Conservation (phyloP, 2,888 invertebrate species). For the Eristalinus sepulchralis region DNA sequence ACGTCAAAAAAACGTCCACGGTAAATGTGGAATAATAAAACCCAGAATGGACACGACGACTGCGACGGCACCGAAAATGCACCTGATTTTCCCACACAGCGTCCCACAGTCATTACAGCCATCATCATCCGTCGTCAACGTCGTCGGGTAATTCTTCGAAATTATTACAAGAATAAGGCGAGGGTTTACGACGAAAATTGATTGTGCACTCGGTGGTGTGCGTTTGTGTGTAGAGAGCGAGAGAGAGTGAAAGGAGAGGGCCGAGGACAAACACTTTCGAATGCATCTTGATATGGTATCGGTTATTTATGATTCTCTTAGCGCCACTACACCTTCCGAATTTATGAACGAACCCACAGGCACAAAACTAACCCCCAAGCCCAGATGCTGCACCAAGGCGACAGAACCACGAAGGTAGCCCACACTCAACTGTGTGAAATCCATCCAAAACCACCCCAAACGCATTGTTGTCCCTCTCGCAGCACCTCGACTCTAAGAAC, state of each 20-base stretch:
- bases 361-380: constrained; percentile 19
- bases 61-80: constrained; percentile 18
- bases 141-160: constrained; percentile 54
- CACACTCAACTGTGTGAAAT: constrained; percentile 60
- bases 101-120: constrained; percentile 59
- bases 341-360: constrained; percentile 26
- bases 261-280: constrained; percentile 37
- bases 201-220: constrained; percentile 7
- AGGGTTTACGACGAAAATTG: constrained; percentile 53
- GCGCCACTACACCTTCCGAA: constrained; percentile 65
- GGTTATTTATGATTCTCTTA: constrained; percentile 68
- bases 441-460: constrained; percentile 45
- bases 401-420: constrained; percentile 29
- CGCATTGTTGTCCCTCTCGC: constrained; percentile 57
- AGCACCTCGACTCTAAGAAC: constrained; percentile 47
- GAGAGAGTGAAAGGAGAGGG: constrained; percentile 23
- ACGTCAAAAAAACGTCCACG: constrained; percentile 57
- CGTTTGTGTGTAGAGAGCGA: too few relatives aligned
- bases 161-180: constrained; percentile 48
- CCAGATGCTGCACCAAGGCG: constrained; percentile 28
- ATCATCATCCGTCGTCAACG: constrained; percentile 45
- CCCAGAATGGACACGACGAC: constrained; percentile 15
- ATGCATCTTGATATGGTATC: constrained; percentile 59
- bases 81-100: constrained; percentile 66
- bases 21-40: constrained; percentile 66